Base-by-base conservation (phyloP, 2,888 invertebrate genomes). In the Hydrotaea cyrtoneurina region DNA sequence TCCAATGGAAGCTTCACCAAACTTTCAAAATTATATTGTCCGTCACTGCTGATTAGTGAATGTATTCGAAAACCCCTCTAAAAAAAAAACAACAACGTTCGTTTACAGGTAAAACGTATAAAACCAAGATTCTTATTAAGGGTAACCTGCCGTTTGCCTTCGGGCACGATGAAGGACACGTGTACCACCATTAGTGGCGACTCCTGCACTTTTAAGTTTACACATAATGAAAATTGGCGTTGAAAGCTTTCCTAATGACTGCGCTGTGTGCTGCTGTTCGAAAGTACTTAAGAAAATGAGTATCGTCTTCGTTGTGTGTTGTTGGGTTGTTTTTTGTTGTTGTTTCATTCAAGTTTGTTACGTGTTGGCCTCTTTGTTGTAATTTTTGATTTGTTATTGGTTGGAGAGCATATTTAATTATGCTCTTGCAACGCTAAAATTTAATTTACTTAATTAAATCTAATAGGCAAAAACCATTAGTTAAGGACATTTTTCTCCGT, bases 391-490 rank as follows among this genome's bases (percentile, higher is more conserved):
- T 82, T 77, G 66, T 74, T 85, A 74, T 78, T 80, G 36, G 69
- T 64, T 77, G 77, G 69, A 43, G 46, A 46, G 46, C 31, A 74
- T 77, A 74, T 43, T 55, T 79, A 82, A 79, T 85, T 85, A 85
- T 79, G 66, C 50, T 77, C 69, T 23, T 74, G 43, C n/a, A 43
- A 57, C 10, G 39, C 21, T 39, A 59, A 86, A 85, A 84, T 84
- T 85, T 79, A 85, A 87, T 87, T 88, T 86, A 79, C 86, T 86
- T 88, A 88, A 88, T 87, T 88, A 88, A 88, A 86, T 86, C 81
- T 87, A 86, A 87, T 88, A 86, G 86, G 84, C 82, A 77, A 80
- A 80, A 80, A 78, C 81, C 76, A 85, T 81, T 79, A 79, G 81
- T 75, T 82, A 71, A 82, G 79, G 64, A 72, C 76, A 77, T 17